Evolutionary conservation across 2,888 invertebrate genomes (phyloP).

Genomic region (Dryomyza anilis): DNA sequence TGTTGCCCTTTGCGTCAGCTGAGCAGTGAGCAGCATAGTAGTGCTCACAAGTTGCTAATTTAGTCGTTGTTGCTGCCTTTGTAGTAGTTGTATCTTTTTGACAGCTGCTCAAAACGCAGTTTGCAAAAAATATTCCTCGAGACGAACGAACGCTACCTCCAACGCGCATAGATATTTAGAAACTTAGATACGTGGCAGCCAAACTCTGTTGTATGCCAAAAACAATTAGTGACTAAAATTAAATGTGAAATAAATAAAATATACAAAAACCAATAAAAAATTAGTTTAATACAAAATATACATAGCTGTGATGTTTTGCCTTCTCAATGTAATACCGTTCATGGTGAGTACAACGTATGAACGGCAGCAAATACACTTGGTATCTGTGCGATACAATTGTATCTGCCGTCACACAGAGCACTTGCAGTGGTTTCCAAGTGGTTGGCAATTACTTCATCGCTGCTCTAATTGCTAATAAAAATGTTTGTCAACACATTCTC

Average conservation of each 20-base stretch:
- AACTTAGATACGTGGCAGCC: not conserved
- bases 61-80: no score
- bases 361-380: not conserved
- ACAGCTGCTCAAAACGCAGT: constrained; percentile 17
- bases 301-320: not conserved
- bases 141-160: no score
- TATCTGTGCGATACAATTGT: not conserved
- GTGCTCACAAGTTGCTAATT: no score
- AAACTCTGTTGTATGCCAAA: not conserved
- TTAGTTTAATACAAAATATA: no score
- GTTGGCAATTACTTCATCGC: not conserved
- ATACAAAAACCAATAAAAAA: no score
- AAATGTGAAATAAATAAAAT: not conserved
- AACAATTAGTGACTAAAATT: not conserved
- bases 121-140: constrained; percentile 10
- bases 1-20: constrained; percentile 1
- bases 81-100: no score
- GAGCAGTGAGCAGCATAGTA: no score
- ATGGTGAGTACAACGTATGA: constrained; percentile 9
- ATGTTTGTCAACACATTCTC: no score
- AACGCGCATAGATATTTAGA: not conserved
- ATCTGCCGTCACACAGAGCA: not conserved
- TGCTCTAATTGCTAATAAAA: no score
- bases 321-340: not conserved
- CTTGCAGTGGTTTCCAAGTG: not conserved